Evolutionary conservation across 2,888 invertebrate species (phyloP).

Genomic region (Ormyrus thymus): DNA sequence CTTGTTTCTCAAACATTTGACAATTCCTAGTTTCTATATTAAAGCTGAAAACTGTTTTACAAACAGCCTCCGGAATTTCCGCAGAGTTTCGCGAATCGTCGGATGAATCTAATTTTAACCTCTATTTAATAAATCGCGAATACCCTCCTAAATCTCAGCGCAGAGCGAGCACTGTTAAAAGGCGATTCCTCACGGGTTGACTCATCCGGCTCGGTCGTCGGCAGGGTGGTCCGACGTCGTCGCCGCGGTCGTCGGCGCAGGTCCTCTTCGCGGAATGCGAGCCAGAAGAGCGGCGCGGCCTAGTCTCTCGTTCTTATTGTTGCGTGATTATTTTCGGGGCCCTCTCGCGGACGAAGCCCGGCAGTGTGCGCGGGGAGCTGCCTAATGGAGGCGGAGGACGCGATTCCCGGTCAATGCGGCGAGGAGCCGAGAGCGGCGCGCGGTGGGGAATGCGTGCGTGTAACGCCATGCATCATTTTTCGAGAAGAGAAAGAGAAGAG

Average conservation of each 20-base stretch:
- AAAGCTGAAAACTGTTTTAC: too few species aligned
- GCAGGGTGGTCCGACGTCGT: slow-evolving; percentile 73
- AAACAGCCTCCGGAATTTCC: too few species aligned
- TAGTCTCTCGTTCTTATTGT: slow-evolving; percentile 68
- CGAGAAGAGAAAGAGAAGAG: slow-evolving; percentile 56
- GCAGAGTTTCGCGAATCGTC: too few species aligned
- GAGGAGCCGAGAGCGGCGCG: slow-evolving; percentile 46
- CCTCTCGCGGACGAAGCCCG: neutral
- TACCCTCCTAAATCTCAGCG: too few species aligned
- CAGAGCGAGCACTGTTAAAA: too few species aligned
- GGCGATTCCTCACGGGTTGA: slow-evolving; percentile 2
- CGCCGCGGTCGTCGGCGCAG: slow-evolving; percentile 59
- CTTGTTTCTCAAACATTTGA: too few species aligned
- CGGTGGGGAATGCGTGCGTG: slow-evolving; percentile 67
- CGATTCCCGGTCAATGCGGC: slow-evolving; percentile 57
- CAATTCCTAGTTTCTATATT: too few species aligned
- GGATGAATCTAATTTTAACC: too few species aligned
- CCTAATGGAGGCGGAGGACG: slow-evolving; percentile 65
- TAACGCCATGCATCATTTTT: slow-evolving; percentile 75
- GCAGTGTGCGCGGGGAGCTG: neutral
- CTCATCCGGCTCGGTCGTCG: slow-evolving; percentile 48
- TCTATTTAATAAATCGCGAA: too few species aligned
- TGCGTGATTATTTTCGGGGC: slow-evolving; percentile 65
- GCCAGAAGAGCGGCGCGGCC: slow-evolving; percentile 71
- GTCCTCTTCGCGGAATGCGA: slow-evolving; percentile 68